Percentiles rank a stretch among this genome's conserved stretches.
phyloP scores from a whole-genome alignment of 2,113 vertebrate species.

The Phodopus roborovskii region DNA sequence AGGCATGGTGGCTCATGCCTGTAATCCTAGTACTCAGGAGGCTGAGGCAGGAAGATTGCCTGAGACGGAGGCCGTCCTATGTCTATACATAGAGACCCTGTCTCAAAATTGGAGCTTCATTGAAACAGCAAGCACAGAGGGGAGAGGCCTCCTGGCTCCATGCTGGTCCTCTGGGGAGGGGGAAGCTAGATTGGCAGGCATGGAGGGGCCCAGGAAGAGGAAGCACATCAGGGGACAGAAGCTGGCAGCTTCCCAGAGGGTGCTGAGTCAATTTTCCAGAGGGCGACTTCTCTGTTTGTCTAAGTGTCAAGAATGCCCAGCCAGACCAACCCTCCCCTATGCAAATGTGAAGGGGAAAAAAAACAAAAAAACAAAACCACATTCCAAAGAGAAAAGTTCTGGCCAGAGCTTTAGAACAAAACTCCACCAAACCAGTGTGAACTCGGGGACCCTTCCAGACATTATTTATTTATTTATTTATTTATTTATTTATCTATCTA shows the following conservation, averaged over 20 bases:
- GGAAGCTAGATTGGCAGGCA: background rate
- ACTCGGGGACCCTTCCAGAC: background rate
- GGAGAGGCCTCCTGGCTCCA: background rate
- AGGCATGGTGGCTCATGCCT: background rate
- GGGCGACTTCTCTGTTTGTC: conserved; percentile 65
- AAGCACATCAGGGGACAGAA: conserved; percentile 5
- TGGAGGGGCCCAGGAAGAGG: background rate
- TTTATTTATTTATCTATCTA: background rate
- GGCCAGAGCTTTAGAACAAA: background rate
- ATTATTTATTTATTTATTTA: background rate
- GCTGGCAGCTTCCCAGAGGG: conserved; percentile 62
- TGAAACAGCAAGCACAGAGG: background rate
- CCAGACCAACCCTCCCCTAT: conserved; percentile 60
- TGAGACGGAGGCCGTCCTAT: background rate
- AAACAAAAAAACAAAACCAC: conserved; percentile 46
- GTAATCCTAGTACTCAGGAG: background rate
- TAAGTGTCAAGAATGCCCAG: conserved; percentile 70
- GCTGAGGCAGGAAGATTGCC: background rate
- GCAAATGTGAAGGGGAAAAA: conserved; percentile 71
- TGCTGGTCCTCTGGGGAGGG: background rate
- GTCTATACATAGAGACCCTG: background rate
- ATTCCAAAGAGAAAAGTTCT: conserved; percentile 63
- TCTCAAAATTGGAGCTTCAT: background rate
- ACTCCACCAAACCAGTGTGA: background rate
- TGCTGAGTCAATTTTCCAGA: conserved; percentile 73